Conservation (phyloP, 53 echinoderm and acorn worm species). For the Holothuria leucospilota region DNA sequence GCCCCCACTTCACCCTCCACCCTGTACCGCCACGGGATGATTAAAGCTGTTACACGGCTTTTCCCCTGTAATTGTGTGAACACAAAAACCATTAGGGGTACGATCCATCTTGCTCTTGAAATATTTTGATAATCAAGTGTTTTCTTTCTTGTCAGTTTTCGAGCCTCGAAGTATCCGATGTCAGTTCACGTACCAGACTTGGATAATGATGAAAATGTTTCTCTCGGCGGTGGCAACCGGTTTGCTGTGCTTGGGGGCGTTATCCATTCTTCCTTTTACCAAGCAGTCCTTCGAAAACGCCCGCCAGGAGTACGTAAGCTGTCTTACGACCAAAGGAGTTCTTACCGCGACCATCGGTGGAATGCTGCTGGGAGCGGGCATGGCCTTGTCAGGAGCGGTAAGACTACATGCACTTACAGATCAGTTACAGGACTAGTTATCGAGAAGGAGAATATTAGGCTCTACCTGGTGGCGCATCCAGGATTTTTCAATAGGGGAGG, state of each 20-base stretch:
- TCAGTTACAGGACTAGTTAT: too few relatives aligned
- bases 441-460: too few relatives aligned
- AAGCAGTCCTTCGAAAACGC: slow-evolving; percentile 51
- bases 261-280: slow-evolving; percentile 61
- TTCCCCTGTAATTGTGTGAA: too few relatives aligned
- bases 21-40: too few relatives aligned
- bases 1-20: too few relatives aligned
- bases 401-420: neutral
- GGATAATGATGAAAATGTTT: slow-evolving; percentile 79
- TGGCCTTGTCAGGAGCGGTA: slow-evolving; percentile 71
- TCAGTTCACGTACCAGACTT: slow-evolving; percentile 70
- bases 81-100: too few relatives aligned
- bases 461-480: too few relatives aligned
- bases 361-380: slow-evolving; percentile 62
- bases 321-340: slow-evolving; percentile 64
- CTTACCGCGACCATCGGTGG: slow-evolving; percentile 61
- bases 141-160: slow-evolving; percentile 49
- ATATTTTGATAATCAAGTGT: too few relatives aligned
- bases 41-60: too few relatives aligned
- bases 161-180: slow-evolving; percentile 67
- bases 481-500: too few relatives aligned
- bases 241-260: slow-evolving; percentile 52
- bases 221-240: slow-evolving; percentile 65
- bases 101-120: too few relatives aligned
- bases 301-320: slow-evolving; percentile 46